Percentiles rank a stretch among this genome's conserved stretches.
Conservation (phyloP, 2,888 invertebrate genomes). For the Amphipoea lucens region DNA sequence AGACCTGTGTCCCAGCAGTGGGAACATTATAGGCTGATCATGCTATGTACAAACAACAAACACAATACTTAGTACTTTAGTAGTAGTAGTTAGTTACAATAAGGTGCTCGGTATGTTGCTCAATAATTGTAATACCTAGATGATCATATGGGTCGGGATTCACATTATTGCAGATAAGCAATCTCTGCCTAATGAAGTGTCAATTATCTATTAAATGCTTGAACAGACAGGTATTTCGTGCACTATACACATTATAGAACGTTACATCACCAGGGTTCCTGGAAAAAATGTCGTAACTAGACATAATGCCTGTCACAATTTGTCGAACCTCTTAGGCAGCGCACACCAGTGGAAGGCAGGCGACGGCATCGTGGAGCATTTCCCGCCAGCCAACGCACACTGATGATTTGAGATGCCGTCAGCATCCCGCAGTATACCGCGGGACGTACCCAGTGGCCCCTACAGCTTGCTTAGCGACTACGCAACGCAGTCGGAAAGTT, state of each 20-base stretch:
- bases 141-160: not conserved
- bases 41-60: too few species aligned
- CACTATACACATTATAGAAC: not conserved
- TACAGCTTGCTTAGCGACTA: too few species aligned
- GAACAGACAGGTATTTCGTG: not conserved
- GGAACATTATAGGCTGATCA: not conserved
- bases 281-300: not conserved
- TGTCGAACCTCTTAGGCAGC: not conserved
- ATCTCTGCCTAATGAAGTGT: conserved; percentile 5
- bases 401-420: too few species aligned
- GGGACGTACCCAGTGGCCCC: too few species aligned
- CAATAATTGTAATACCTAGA: not conserved
- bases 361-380: too few species aligned
- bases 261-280: not conserved
- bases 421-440: too few species aligned
- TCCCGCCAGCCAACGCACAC: too few species aligned
- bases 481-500: too few species aligned
- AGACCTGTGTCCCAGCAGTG: not conserved
- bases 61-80: too few species aligned
- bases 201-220: conserved; percentile 8
- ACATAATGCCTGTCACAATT: not conserved
- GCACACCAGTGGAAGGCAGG: too few species aligned
- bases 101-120: not conserved
- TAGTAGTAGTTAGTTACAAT: too few species aligned
- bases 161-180: conserved; percentile 1